Evolutionary conservation across 2,797 vertebrate species (phyloP).

Genomic region (Anabas testudineus): DNA sequence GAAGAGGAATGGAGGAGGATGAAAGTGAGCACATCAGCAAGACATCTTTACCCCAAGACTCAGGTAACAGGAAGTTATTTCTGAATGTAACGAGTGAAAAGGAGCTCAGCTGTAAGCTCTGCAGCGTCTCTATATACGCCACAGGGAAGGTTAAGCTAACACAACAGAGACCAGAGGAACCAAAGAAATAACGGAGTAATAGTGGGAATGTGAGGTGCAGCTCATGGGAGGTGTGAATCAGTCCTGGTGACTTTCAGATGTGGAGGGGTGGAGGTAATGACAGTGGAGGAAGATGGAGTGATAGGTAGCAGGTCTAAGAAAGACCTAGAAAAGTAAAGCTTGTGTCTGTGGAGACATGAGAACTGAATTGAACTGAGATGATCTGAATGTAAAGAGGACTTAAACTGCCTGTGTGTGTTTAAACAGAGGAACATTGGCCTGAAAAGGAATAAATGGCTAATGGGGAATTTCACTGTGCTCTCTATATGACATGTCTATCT

Average conservation of each 20-base stretch:
- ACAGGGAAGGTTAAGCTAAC: slow-evolving; percentile 6
- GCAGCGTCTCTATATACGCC: not conserved
- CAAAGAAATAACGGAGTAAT: slow-evolving; percentile 54
- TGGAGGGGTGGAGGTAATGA: not conserved
- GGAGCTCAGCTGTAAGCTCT: not conserved
- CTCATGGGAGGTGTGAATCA: slow-evolving; percentile 49
- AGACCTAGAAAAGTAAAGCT: no score
- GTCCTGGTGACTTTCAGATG: slow-evolving; percentile 31
- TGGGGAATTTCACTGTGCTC: no score
- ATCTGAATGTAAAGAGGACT: not conserved
- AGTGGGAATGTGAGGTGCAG: slow-evolving; percentile 27
- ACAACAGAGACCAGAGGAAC: slow-evolving; percentile 8
- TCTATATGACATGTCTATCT: no score
- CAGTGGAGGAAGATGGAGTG: slow-evolving; percentile 12
- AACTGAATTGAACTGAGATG: not conserved
- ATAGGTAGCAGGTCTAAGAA: slow-evolving; percentile 5
- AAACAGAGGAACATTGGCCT: no score
- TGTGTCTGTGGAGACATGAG: no score
- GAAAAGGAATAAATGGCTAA: no score
- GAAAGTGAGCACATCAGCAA: slow-evolving; percentile 8
- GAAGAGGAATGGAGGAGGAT: slow-evolving; percentile 10
- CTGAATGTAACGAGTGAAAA: slow-evolving; percentile 9
- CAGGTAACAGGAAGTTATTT: slow-evolving; percentile 15
- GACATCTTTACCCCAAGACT: slow-evolving; percentile 10
- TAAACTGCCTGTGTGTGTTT: no score